Evolutionary conservation across 2,888 invertebrate species (phyloP), one percentile per base, ranked within the genome.

Genomic region (Lordiphosa andalusiaca): DNA sequence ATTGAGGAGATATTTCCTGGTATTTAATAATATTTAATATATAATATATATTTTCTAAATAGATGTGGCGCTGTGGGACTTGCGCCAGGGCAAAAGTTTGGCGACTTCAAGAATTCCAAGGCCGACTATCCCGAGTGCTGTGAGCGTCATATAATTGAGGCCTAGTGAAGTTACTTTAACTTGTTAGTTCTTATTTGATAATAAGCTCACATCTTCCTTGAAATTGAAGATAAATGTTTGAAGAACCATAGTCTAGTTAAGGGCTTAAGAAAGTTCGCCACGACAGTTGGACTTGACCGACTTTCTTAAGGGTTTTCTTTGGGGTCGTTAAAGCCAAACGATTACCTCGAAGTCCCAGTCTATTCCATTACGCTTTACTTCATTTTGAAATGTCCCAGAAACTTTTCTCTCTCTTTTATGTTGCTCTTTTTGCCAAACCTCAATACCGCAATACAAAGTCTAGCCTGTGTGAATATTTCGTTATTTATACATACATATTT

Each of bases 81-180:
- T 1, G 23, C 55, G 2, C 36, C 44, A 4, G 71, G 67, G 7
- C 73, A 59, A 21, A 53, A 12, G 4, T 12, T 77, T 4, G 75
- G 77, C 6, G 49, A 59, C 2, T 51, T 40, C 7, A 62, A 37
- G 4, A 30, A n/a, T 6, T 67, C 81, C 7, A 35, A 61, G 2
- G 73, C 63, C n/a, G 58, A 67, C 13, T 78, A 78, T 46, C 78
- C 78, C 0, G n/a, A 36, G 0, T 78, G 78, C 12, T 78, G 78
- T 37, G 37, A 61, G 0, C 76, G 55, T n/a, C 16, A 53, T 3
- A 25, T 58, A 7, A 6, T 70, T 10, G 2, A 44, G 10, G 5
- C n/a, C 36, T 10, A 44, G 10, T 16, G 6, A 57, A 9, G 12
- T 25, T 6, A 48, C 25, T 58, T 10, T 4, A 23, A 23, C 6